Conservation (phyloP, 2,888 invertebrate genomes). For the Listrodromus nycthemerus region DNA sequence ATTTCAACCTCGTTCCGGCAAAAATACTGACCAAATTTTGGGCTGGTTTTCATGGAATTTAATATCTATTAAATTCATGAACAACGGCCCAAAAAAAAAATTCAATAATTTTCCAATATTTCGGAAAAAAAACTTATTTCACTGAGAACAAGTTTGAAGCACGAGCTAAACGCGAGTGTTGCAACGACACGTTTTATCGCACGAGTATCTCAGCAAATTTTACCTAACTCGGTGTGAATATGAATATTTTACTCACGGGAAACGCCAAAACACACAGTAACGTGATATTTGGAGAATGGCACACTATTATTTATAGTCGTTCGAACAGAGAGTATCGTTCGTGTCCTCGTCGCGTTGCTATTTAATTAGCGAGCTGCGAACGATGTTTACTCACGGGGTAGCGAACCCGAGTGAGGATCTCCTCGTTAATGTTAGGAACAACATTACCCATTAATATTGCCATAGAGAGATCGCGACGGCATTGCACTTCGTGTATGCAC, state of each 20-base stretch:
- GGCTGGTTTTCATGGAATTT: too few species aligned
- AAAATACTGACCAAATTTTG: too few species aligned
- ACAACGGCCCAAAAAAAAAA: too few species aligned
- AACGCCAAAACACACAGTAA: not conserved
- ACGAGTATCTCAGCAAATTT: not conserved
- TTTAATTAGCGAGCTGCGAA: slow-evolving; percentile 50
- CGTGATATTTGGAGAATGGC: not conserved
- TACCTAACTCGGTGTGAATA: not conserved
- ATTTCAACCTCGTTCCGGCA: too few species aligned
- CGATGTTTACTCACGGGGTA: slow-evolving; percentile 67
- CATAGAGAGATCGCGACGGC: slow-evolving; percentile 51
- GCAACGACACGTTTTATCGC: too few species aligned
- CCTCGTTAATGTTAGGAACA: slow-evolving; percentile 69
- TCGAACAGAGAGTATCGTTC: not conserved
- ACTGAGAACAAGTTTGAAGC: too few species aligned
- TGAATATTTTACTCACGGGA: not conserved
- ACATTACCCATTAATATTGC: slow-evolving; percentile 71
- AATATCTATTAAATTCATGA: too few species aligned
- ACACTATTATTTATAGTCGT: not conserved
- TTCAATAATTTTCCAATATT: too few species aligned
- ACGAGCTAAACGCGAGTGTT: too few species aligned
- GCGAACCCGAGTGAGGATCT: slow-evolving; percentile 11
- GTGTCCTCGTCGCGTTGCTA: not conserved
- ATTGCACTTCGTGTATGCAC: slow-evolving; percentile 46
- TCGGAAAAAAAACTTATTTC: too few species aligned